phyloP scores from a whole-genome alignment of 2,888 invertebrate species.

The Lagria hirta region DNA sequence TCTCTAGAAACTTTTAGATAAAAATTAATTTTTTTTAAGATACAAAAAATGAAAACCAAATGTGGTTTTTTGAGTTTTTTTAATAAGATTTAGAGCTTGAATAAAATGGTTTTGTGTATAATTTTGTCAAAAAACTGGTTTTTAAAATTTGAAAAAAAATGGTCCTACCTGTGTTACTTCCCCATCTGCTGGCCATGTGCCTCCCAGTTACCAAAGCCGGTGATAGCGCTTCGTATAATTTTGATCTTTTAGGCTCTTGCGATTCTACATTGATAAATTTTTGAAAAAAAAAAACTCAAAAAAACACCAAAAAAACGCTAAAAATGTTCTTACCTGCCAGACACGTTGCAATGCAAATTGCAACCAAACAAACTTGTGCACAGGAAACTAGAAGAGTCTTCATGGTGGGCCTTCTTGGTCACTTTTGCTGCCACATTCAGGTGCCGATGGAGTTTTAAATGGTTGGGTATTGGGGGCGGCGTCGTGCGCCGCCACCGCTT shows the following conservation, averaged over 20 bases:
- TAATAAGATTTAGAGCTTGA: too few species aligned
- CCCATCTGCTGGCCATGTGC: conserved; percentile 12
- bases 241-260: conserved; percentile 22
- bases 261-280: conserved; percentile 13
- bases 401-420: conserved; percentile 18
- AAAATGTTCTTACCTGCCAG: conserved; percentile 13
- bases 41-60: neutral
- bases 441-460: conserved; percentile 15
- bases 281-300: neutral
- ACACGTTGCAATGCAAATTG: conserved; percentile 5
- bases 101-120: too few species aligned
- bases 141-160: too few species aligned
- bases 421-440: conserved; percentile 1
- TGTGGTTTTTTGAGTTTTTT: neutral
- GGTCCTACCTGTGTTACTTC: conserved; percentile 11
- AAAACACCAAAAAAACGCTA: too few species aligned
- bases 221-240: conserved; percentile 17
- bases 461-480: conserved; percentile 17
- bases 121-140: too few species aligned
- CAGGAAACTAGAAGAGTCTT: conserved; percentile 13
- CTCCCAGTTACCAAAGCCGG: conserved; percentile 20
- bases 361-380: conserved; percentile 10
- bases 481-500: conserved; percentile 19
- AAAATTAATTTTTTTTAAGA: neutral
- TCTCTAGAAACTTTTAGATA: too few species aligned